These are phyloP conservation scores for Orchesellides sinensis DNA, from an alignment of 2,888 invertebrate species.

Conservation along the genomic window DNA sequence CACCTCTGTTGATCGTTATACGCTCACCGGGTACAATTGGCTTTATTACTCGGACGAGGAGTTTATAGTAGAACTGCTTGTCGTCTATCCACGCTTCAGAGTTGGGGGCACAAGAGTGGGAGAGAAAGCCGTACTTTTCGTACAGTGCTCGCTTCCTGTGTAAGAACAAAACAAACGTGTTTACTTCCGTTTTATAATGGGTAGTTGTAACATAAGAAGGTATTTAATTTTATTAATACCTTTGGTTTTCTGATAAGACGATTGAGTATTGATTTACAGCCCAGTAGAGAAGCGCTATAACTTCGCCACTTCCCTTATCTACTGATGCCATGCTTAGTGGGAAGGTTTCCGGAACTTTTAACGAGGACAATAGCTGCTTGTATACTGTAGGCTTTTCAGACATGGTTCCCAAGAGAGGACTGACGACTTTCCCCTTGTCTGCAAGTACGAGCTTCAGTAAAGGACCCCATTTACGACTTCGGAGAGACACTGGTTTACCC, in stretches of 20 bases:
- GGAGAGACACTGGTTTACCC: slow-evolving; percentile 22
- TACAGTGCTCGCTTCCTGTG: slow-evolving; percentile 17
- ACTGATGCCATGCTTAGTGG: neutral
- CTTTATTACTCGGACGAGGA: slow-evolving; percentile 14
- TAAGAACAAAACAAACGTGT: neutral
- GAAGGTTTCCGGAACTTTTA: neutral
- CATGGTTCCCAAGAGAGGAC: neutral
- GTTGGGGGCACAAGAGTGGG: slow-evolving; percentile 52
- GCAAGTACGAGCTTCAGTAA: slow-evolving; percentile 8
- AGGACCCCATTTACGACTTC: slow-evolving; percentile 25
- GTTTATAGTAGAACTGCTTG: slow-evolving; percentile 11
- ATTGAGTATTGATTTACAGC: neutral
- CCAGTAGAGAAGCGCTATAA: slow-evolving; percentile 8
- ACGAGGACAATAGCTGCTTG: neutral
- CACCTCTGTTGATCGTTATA: slow-evolving; percentile 17
- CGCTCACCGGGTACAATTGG: slow-evolving; percentile 25
- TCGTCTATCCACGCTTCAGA: slow-evolving; percentile 50
- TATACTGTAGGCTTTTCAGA: neutral
- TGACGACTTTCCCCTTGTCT: neutral
- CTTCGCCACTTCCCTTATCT: neutral
- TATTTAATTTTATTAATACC: too few relatives aligned
- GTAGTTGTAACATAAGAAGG: too few relatives aligned
- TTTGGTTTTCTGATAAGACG: neutral
- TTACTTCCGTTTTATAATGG: too few relatives aligned
- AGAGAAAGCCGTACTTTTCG: slow-evolving; percentile 5